These are phyloP conservation scores for Sphaeridia pumilis DNA, from an alignment of 2,888 invertebrate genomes.

Conservation along the genomic window DNA sequence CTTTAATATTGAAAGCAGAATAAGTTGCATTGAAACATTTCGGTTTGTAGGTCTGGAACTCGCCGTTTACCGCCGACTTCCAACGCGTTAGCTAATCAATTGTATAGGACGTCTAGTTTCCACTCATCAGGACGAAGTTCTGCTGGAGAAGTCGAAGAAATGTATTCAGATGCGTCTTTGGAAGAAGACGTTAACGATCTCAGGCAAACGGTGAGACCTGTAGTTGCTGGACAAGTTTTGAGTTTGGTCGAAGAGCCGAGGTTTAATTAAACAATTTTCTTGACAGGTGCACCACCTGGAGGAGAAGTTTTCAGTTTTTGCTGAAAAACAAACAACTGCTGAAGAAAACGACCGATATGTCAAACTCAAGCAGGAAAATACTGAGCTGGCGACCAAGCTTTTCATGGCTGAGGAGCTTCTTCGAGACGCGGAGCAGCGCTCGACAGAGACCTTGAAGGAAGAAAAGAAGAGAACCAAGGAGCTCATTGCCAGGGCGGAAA, in stretches of 20 bases:
- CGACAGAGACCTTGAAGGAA: slow-evolving; percentile 61
- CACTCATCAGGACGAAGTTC: slow-evolving; percentile 86
- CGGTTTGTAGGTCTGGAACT: too few species aligned
- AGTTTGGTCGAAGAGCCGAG: too few species aligned
- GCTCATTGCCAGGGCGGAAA: slow-evolving; percentile 64
- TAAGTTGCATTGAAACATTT: too few species aligned
- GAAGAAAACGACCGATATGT: slow-evolving; percentile 85
- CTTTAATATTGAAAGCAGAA: too few species aligned
- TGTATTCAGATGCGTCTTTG: slow-evolving; percentile 84
- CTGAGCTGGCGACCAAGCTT: slow-evolving; percentile 64
- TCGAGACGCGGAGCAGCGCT: slow-evolving; percentile 63
- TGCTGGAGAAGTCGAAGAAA: slow-evolving; percentile 85
- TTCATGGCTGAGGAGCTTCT: slow-evolving; percentile 77
- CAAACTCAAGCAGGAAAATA: slow-evolving; percentile 83
- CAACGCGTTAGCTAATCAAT: slow-evolving; percentile 56
- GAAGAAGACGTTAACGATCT: slow-evolving; percentile 89
- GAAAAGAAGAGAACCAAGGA: slow-evolving; percentile 79
- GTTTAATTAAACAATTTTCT: background rate
- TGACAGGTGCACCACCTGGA: slow-evolving; percentile 50
- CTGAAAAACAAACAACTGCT: slow-evolving; percentile 72
- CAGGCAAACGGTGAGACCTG: slow-evolving; percentile 65
- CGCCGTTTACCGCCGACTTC: too few species aligned
- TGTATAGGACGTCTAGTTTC: slow-evolving; percentile 84
- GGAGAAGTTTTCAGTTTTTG: slow-evolving; percentile 78
- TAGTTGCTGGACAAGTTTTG: background rate